Evolutionary conservation across 2,113 vertebrate species (phyloP).

Genomic region (Pristiophorus japonicus): DNA sequence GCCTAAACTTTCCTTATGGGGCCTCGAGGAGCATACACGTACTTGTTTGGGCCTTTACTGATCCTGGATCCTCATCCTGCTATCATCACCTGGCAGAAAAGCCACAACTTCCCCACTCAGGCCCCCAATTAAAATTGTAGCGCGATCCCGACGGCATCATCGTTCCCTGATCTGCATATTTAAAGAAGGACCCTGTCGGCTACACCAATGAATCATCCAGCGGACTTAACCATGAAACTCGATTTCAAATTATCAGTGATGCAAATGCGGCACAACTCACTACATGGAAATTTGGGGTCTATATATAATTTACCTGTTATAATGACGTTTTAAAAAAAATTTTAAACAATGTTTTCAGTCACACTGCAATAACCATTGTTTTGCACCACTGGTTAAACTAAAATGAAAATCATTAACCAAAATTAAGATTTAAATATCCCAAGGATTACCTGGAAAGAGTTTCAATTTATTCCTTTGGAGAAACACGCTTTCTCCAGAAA

Average conservation of each 20-base stretch:
- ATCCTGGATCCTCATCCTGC: background rate
- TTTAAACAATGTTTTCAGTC: background rate
- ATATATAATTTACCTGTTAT: background rate
- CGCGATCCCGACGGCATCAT: too few species aligned
- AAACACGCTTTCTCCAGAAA: background rate
- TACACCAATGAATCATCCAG: too few species aligned
- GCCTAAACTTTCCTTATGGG: too few species aligned
- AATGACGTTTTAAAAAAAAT: too few species aligned
- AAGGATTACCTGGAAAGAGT: background rate
- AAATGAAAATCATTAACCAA: background rate
- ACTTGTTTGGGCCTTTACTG: background rate
- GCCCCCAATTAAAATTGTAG: background rate
- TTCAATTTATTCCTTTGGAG: background rate
- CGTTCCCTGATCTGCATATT: too few species aligned
- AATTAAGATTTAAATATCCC: background rate
- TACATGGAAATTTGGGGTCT: background rate
- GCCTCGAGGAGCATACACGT: background rate
- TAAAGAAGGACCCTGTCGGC: too few species aligned
- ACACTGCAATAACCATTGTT: too few species aligned
- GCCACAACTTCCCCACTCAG: background rate
- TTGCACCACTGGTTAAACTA: background rate
- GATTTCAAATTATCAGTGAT: background rate
- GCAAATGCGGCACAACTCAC: background rate
- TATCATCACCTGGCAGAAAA: background rate
- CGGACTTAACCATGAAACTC: background rate